Base-by-base conservation (phyloP, 37 sponge, comb jelly and placozoan genomes). In the Oscarella lobularis region DNA sequence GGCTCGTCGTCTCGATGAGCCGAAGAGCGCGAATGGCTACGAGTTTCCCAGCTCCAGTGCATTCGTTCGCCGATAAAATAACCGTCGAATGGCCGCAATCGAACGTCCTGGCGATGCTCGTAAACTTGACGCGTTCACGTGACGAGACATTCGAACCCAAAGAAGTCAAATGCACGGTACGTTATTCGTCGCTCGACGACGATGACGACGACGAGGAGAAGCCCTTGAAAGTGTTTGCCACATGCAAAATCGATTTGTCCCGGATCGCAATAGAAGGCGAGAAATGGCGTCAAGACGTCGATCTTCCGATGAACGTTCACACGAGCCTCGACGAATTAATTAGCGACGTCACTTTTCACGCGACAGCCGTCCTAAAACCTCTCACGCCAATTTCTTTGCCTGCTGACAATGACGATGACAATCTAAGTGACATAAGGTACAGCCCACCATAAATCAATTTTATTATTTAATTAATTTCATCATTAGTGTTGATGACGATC, bases 381-480 rank as follows among this genome's bases (percentile, higher is more conserved):
- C n/a, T n/a, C n/a, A n/a, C n/a, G n/a, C n/a, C n/a, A n/a, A n/a
- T n/a, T n/a, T n/a, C n/a, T n/a, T n/a, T n/a, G n/a, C n/a, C 60
- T 27, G 20, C 60, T 48, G 60, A 27, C 14, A 48, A 9, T 48
- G 60, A 9, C 9, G 60, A 48, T 48, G 60, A 48, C 20, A 20
- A 48, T 48, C 60, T 48, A 20, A 48, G 60, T 48, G 60, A 48
- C 20, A 48, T 48, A 48, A 20, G 20, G 20, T 9, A 27, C 60
- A 48, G 60, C 14, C 20, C 9, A 27, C 9, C 20, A 48, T 48
- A 27, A 27, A 48, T 48, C 9, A 27, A 48, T 48, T 48, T 9
- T 48, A n/a, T n/a, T n/a, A 48, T 48, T 48, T 48, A 48, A 48
- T 48, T 48, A 48, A 48, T 48, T 48, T 48, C 9, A 48, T 48